These are phyloP conservation scores for Mus spicilegus DNA, from an alignment of 2,113 vertebrate genomes.

Conservation along the genomic window DNA sequence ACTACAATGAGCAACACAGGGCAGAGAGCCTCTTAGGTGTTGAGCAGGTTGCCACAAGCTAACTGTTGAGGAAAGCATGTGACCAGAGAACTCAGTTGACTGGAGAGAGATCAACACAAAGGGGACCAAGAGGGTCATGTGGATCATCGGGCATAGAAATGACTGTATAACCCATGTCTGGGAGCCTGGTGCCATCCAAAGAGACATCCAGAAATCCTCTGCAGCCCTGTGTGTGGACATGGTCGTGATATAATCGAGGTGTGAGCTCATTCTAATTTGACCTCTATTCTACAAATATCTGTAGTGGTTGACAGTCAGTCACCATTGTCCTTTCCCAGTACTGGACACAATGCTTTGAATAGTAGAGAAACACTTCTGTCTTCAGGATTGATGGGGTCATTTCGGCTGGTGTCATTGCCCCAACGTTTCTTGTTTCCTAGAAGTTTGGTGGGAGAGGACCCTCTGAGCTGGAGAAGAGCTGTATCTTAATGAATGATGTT, in stretches of 20 bases:
- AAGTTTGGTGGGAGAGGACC: background rate
- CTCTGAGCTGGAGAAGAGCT: background rate
- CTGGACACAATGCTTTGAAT: background rate
- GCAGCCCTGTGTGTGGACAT: background rate
- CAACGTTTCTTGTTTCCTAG: background rate
- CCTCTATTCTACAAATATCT: background rate
- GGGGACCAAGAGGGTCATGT: background rate
- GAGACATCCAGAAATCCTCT: background rate
- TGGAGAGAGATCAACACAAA: background rate
- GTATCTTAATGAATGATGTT: background rate
- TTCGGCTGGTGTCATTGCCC: background rate
- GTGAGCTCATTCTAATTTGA: background rate
- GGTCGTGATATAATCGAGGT: background rate
- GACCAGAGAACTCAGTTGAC: background rate
- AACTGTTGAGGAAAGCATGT: background rate
- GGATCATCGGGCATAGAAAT: background rate
- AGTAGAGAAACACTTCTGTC: background rate
- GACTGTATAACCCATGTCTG: background rate
- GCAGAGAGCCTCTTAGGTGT: background rate
- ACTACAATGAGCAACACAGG: background rate
- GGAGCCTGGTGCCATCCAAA: background rate
- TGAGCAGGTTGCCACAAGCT: background rate
- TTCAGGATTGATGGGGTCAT: background rate
- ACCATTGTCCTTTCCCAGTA: background rate
- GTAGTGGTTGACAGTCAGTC: fast-evolving